A percentile compares a stretch with the other conserved stretches of the same genome.
Evolutionary conservation across 1,140 invertebrate species (phyloP).

Genomic region (Pogonus chalceus): DNA sequence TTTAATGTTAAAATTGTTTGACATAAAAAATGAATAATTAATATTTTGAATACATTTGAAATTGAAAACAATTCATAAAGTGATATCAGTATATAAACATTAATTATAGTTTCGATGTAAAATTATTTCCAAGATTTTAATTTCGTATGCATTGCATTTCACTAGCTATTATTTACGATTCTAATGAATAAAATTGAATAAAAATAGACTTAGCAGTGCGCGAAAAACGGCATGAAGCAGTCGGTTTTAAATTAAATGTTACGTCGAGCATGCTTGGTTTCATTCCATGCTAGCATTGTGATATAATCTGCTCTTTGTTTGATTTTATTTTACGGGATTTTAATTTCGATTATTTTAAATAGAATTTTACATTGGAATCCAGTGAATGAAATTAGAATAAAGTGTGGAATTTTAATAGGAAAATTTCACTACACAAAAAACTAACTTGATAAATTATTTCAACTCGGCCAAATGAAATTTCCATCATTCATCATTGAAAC

Average conservation of each 20-base stretch:
- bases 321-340: conserved; percentile 1
- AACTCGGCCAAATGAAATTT: too few relatives aligned
- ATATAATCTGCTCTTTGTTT: background rate
- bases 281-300: background rate
- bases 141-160: background rate
- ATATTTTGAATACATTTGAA: too few relatives aligned
- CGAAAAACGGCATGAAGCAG: background rate
- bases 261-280: background rate
- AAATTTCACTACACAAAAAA: background rate
- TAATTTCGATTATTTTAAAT: background rate
- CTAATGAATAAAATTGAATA: background rate
- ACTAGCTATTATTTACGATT: background rate
- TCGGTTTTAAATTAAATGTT: background rate
- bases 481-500: too few relatives aligned
- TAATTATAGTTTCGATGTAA: too few relatives aligned
- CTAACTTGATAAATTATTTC: too few relatives aligned
- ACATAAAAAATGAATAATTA: too few relatives aligned
- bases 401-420: background rate
- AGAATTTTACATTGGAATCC: background rate
- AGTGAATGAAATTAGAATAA: background rate
- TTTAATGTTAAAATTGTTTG: too few relatives aligned
- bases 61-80: too few relatives aligned
- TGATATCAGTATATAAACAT: too few relatives aligned
- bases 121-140: too few relatives aligned
- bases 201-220: background rate